A percentile compares a stretch with the other conserved stretches of the same genome.
Evolutionary conservation across 2,113 vertebrate species (phyloP).

Genomic region (Ramphastos sulfuratus): DNA sequence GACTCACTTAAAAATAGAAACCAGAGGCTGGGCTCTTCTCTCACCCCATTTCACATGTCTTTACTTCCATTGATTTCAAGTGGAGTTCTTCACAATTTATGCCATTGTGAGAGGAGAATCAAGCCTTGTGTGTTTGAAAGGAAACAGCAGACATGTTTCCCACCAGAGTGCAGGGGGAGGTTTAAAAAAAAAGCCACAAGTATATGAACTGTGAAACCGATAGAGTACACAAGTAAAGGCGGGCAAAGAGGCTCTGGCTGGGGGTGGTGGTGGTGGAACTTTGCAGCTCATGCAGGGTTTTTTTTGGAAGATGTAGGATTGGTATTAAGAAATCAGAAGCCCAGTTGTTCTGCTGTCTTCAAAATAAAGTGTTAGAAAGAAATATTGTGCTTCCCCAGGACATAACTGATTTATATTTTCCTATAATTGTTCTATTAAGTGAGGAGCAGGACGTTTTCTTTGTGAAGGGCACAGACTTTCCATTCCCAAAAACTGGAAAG

Average conservation of each 20-base stretch:
- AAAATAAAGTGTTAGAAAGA: background rate
- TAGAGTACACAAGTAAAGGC: constrained; percentile 51
- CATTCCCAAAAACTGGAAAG: background rate
- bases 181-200: constrained; percentile 20
- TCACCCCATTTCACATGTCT: constrained; percentile 68
- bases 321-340: background rate
- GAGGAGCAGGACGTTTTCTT: background rate
- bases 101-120: constrained; percentile 65
- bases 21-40: constrained; percentile 44
- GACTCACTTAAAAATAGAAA: constrained; percentile 63
- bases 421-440: background rate
- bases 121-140: constrained; percentile 64
- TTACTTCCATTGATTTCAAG: constrained; percentile 57
- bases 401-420: background rate
- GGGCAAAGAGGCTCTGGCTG: constrained; percentile 41
- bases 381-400: background rate
- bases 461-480: background rate
- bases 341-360: background rate
- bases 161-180: constrained; percentile 45
- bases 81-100: constrained; percentile 65
- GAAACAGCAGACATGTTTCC: constrained; percentile 62
- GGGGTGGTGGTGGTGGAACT: background rate
- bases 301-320: background rate
- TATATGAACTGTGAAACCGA: constrained; percentile 66
- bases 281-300: background rate